A percentile compares a stretch with the other conserved stretches of the same genome.
Evolutionary conservation across 2,113 vertebrate genomes (phyloP).

Genomic region (Tupaia tana): DNA sequence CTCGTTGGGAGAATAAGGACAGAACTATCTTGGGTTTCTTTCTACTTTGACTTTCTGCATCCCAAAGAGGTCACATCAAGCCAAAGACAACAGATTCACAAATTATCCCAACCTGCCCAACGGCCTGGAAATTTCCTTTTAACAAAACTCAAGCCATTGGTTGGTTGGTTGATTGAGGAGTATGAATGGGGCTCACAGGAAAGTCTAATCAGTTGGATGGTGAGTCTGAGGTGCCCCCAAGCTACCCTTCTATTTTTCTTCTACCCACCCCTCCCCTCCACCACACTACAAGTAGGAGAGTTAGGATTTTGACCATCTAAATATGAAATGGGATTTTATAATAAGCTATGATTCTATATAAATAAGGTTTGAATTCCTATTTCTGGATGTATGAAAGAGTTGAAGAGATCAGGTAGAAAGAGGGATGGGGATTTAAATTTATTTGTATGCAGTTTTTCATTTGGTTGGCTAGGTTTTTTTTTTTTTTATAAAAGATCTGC

Average conservation of each 20-base stretch:
- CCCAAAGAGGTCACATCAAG: neutral
- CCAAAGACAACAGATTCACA: constrained; percentile 21
- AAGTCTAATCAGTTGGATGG: neutral
- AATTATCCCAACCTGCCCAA: neutral
- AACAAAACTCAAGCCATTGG: neutral
- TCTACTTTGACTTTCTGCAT: constrained; percentile 22
- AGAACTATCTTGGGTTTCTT: neutral
- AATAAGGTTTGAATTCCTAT: constrained; percentile 61
- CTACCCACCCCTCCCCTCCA: neutral
- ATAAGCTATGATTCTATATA: constrained; percentile 76
- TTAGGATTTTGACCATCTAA: constrained; percentile 69
- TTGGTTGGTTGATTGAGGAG: neutral
- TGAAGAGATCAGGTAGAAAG: constrained; percentile 36
- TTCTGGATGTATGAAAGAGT: constrained; percentile 60
- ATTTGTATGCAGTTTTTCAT: neutral
- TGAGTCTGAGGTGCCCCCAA: neutral
- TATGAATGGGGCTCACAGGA: neutral
- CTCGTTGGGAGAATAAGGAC: neutral
- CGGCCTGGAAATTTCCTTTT: neutral
- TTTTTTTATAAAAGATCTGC: neutral
- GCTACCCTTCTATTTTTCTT: neutral
- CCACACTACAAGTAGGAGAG: constrained; percentile 36
- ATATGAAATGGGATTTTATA: constrained; percentile 74
- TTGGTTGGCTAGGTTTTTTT: neutral
- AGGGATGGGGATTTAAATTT: constrained; percentile 28